Conservation (phyloP, 2,888 invertebrate species). For the Phasia obesa region DNA sequence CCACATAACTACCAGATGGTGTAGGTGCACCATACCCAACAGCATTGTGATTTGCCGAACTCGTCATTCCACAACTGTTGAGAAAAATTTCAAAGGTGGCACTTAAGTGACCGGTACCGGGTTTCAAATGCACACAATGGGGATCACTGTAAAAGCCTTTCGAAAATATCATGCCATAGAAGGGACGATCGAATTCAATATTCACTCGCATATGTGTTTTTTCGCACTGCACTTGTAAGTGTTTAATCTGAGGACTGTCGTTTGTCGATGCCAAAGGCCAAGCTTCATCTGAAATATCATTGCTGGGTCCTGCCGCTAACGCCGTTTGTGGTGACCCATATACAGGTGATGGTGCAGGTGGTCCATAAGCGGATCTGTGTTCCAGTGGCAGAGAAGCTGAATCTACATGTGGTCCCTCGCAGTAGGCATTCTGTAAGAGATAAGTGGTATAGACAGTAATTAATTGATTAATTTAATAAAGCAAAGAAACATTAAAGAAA, state of each 20-base stretch:
- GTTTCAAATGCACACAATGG: constrained; percentile 95
- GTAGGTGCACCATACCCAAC: constrained; percentile 93
- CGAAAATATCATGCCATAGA: constrained; percentile 97
- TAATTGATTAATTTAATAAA: not conserved
- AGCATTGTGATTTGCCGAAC: constrained; percentile 94
- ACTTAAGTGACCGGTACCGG: constrained; percentile 94
- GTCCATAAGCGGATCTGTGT: constrained; percentile 90
- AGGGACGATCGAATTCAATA: constrained; percentile 96
- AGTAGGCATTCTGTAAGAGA: constrained; percentile 87
- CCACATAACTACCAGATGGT: constrained; percentile 95
- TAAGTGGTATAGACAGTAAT: not conserved
- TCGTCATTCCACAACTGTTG: constrained; percentile 96
- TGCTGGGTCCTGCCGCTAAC: constrained; percentile 80
- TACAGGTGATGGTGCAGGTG: constrained; percentile 84
- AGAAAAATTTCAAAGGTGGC: constrained; percentile 97
- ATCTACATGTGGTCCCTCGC: constrained; percentile 90
- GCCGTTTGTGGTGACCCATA: constrained; percentile 81
- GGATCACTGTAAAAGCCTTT: constrained; percentile 96
- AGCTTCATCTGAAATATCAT: constrained; percentile 88
- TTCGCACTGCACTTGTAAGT: constrained; percentile 96
- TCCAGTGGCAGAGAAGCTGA: constrained; percentile 91
- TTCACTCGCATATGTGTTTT: constrained; percentile 97
- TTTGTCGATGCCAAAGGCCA: constrained; percentile 93
- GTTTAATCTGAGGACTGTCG: constrained; percentile 96
- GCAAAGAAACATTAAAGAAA: no score